Conservation (phyloP, 2,797 vertebrate genomes). For the Scolopax bukidnonensis region DNA sequence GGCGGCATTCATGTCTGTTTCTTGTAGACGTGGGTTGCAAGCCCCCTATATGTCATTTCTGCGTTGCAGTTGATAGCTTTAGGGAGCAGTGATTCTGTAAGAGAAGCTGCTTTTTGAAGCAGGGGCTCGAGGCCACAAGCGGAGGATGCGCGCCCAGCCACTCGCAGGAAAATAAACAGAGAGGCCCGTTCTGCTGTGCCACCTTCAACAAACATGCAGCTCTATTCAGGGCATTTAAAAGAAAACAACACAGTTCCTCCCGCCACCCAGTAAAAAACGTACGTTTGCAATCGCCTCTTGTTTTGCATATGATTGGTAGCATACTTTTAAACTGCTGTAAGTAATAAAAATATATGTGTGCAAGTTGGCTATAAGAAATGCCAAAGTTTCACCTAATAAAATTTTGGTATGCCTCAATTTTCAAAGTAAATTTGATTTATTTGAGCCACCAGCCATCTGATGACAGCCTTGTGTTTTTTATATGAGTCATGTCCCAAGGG, state of each 20-base stretch:
- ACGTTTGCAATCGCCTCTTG: slow-evolving; percentile 75
- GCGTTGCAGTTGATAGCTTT: slow-evolving; percentile 56
- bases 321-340: slow-evolving; percentile 88
- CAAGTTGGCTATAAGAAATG: slow-evolving; percentile 86
- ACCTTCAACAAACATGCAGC: slow-evolving; percentile 71
- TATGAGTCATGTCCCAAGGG: slow-evolving; percentile 87
- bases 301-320: slow-evolving; percentile 86
- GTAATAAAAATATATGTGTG: slow-evolving; percentile 87
- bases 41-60: slow-evolving; percentile 46
- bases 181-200: slow-evolving; percentile 56
- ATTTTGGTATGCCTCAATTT: slow-evolving; percentile 89
- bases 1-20: slow-evolving; percentile 30
- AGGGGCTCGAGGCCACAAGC: not conserved
- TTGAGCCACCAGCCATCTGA: slow-evolving; percentile 87
- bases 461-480: slow-evolving; percentile 88
- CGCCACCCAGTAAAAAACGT: slow-evolving; percentile 78
- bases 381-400: slow-evolving; percentile 89
- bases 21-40: slow-evolving; percentile 44
- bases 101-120: slow-evolving; percentile 64
- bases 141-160: not conserved
- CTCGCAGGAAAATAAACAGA: slow-evolving; percentile 60
- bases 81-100: slow-evolving; percentile 50
- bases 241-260: slow-evolving; percentile 74
- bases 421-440: slow-evolving; percentile 89
- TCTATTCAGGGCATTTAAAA: slow-evolving; percentile 63